Base-by-base conservation (phyloP, 1,140 invertebrate species). In the Trachymyrmex cornetzi region DNA sequence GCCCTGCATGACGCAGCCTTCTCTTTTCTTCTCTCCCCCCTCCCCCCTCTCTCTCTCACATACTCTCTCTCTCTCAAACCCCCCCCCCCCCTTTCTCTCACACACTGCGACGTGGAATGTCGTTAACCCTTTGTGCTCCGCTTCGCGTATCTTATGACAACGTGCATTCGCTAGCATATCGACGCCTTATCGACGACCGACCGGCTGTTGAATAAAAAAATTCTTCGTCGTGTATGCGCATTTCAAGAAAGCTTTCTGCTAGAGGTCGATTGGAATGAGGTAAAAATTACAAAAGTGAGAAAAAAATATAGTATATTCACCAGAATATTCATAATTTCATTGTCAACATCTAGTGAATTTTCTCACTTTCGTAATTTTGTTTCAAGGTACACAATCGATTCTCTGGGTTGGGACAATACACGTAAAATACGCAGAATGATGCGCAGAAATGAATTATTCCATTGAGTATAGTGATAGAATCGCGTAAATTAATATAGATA, bases 61-160 rank as follows among this genome's bases (percentile, higher is more conserved):
- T n/a, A n/a, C 30, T 16, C 34, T 34, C 38, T 30, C 63, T 80
- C 27, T 48, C 16, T 34, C 55, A n/a, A n/a, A 30, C 77, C 34
- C 48, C 30, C 16, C 34, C 67, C 30, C 61, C 53, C 2, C 4
- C 34, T 34, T n/a, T 67, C 50, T 44, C 7, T 3, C 38, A 44
- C 67, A 24, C 22, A 6, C 72, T 0, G 12, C 24, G 30, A 50
- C 14, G 34, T 55, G 67, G 80, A 48, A 82, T 84, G 80, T 84
- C 80, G 69, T 84, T 84, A 84, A 84, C 80, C 80, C 80, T 84
- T 75, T 84, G 80, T 69, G 59, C 55, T 61, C 69, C 44, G 48
- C 80, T 61, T 24, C 30, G 16, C 50, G 63, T 77, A 79, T 77
- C 72, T 77, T 55, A 80, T 77, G 75, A 80, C 48, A 66, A 77